Evolutionary conservation across 2,113 vertebrate genomes (phyloP).

Genomic region (Oryzias woworae): DNA sequence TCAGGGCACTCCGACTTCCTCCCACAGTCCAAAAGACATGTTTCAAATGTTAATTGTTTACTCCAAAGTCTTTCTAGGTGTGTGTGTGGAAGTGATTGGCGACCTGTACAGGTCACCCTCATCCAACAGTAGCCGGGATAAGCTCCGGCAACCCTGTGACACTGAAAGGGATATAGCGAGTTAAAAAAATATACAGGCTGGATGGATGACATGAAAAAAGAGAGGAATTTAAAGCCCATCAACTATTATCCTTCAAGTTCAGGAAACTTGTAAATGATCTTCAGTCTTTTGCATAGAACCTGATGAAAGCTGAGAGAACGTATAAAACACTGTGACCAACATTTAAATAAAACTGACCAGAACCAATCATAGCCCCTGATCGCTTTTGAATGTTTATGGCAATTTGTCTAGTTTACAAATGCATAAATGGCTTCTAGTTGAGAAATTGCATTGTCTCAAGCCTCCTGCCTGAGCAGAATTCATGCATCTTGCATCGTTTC

Average conservation of each 20-base stretch:
- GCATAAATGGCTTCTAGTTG: constrained; percentile 29
- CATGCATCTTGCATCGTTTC: constrained; percentile 52
- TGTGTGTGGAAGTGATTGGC: no score
- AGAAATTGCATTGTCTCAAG: constrained; percentile 23
- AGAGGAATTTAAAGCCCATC: background rate
- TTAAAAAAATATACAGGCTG: no score
- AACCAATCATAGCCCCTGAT: constrained; percentile 26
- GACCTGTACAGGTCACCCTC: no score
- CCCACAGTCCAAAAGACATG: no score
- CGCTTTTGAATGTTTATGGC: constrained; percentile 34
- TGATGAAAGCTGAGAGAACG: constrained; percentile 17
- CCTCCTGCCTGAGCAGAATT: constrained; percentile 31
- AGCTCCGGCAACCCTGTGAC: no score
- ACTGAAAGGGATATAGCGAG: no score
- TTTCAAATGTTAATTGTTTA: no score
- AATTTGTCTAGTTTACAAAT: constrained; percentile 53
- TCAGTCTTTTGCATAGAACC: constrained; percentile 27
- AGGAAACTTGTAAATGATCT: constrained; percentile 47
- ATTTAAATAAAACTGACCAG: constrained; percentile 23
- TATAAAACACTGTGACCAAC: constrained; percentile 13
- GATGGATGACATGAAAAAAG: no score
- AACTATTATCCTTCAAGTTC: constrained; percentile 25
- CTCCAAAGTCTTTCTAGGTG: no score
- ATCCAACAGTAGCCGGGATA: no score
- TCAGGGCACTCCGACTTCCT: no score